Base-by-base conservation (phyloP, 2,888 invertebrate species). In the Nomada fabriciana region DNA sequence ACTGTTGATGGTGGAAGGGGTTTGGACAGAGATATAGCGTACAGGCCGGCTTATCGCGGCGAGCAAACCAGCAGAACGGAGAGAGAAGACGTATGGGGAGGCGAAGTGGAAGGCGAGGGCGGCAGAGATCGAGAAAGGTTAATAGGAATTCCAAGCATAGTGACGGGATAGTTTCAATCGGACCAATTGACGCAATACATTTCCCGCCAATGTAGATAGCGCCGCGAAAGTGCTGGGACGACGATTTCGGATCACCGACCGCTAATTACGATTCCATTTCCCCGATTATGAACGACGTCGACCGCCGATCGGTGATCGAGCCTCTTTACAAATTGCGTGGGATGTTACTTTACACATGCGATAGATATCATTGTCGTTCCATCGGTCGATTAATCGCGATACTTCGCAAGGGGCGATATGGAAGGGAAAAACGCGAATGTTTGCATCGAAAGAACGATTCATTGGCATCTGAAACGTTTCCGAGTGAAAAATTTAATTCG, bases 161-260 rank as follows among this genome's bases (percentile, higher is more conserved):
- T 90, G 90, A 88, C 88, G 88, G 87, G 90, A 91, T 91, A 91
- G 91, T 92, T 92, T 91, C 89, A 89, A 90, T 89, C 90, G 88
- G 88, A 90, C 91, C 91, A 92, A 92, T 91, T 90, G 92, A 90
- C 87, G 91, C 89, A 89, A 92, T 92, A 86, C 89, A 90, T 92
- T 92, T 90, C 85, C 87, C 88, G 81, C 83, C 87, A 77, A 86
- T 86, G 85, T 84, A 83, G 84, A 89, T 76, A 67, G 69, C 64
- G 61, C 47, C 79, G 64, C 81, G 69, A 53, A 60, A 55, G 59
- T 74, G 55, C 63, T 50, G 60, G 36, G 47, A 77, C 60, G 64
- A 81, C 83, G 82, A 88, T 87, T 86, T 80, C 67, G 69, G 57
- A 67, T 42, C 60, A 36, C 10, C 61, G 73, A 69, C 80, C 63